These are phyloP conservation scores for Pseudolaguvia tuberculata DNA, from an alignment of 2,113 vertebrate species.

Conservation along the genomic window DNA sequence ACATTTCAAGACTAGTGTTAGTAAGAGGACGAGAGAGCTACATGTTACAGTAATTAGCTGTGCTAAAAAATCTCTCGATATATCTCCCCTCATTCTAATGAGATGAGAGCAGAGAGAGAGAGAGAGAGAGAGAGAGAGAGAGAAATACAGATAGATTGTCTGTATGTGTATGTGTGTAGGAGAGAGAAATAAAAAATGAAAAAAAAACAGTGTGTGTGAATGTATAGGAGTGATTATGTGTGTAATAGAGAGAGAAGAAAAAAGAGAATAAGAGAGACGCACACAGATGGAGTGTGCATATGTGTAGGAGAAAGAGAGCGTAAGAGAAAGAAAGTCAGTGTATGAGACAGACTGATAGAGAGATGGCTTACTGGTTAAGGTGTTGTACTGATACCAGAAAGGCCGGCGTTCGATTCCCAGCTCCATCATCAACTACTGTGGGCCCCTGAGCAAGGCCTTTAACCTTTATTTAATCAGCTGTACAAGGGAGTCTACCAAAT, in stretches of 20 bases:
- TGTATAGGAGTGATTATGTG: too few relatives aligned
- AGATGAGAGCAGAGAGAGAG: conserved; percentile 18
- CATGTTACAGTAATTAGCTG: conserved; percentile 27
- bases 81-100: conserved; percentile 3
- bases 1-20: conserved; percentile 24
- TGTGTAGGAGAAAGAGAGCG: background rate
- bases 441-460: too few relatives aligned
- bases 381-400: too few relatives aligned
- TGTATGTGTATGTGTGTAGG: too few relatives aligned
- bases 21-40: background rate
- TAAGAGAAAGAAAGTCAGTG: background rate
- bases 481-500: too few relatives aligned
- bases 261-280: background rate
- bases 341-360: background rate
- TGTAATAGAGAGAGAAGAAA: background rate
- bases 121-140: conserved; percentile 6
- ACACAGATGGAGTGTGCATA: background rate
- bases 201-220: too few relatives aligned
- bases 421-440: too few relatives aligned
- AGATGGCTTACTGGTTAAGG: too few relatives aligned
- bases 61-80: conserved; percentile 5
- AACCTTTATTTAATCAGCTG: too few relatives aligned
- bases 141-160: background rate
- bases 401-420: too few relatives aligned
- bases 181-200: too few relatives aligned